Base-by-base conservation (phyloP, 2,797 vertebrate genomes). In the Clarias fuscus region DNA sequence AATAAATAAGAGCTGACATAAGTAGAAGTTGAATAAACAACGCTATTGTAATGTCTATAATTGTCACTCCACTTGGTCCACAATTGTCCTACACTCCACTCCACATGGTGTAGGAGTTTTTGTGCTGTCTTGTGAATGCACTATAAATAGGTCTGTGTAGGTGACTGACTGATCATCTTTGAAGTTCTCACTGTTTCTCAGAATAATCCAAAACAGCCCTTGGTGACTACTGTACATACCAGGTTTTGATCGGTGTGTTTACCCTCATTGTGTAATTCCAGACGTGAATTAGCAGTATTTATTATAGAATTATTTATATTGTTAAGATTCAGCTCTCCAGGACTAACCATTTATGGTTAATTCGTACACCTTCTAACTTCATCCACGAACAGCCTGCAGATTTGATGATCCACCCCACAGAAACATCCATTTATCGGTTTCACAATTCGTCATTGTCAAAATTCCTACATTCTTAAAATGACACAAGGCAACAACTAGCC, bases 71-170 rank as follows among this genome's bases (percentile, higher is more conserved):
- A 11, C 40, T 43, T 73, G 33, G 37, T 71, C 18, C 1, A 71
- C 43, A 72, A 72, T 72, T 37, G 37, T 37, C 37, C 37, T 37
- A 4, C 37, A 37, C 37, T 37, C 4, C 33, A 33, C 33, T 14
- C 11, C 48, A 53, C 13, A 53, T 53, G 48, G 48, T 24, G 37
- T 24, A 37, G 18, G 68, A 71, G 17, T 40, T 20, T 37, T 6
- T n/a, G 73, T 73, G 40, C 15, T 76, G 3, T 56, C 43, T 76
- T 17, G 17, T 56, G 56, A 76, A 17, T 18, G 13, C 56, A 27
- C n/a, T 56, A 76, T 56, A 76, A 76, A 76, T 56, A 76, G 73
- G 24, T 56, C 48, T 43, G 71, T 20, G 53, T 76, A 76, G n/a
- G 73, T 20, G 48, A 56, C 48, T 76, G 48, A 75, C 15, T 7